These are phyloP conservation scores for Falco cherrug DNA, from an alignment of 2,797 vertebrate species.

Conservation along the genomic window DNA sequence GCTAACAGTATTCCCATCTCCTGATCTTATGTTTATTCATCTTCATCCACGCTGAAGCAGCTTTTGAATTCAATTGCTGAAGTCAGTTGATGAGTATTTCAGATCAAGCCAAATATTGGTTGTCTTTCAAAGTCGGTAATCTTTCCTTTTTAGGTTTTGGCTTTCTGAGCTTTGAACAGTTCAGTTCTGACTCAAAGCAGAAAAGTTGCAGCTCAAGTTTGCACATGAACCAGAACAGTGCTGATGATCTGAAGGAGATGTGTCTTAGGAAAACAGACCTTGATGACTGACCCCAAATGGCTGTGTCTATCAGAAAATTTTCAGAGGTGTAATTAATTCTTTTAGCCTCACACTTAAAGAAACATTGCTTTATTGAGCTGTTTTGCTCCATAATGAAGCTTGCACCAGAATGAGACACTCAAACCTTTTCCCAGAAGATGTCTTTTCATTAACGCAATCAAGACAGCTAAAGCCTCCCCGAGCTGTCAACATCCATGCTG, in stretches of 20 bases:
- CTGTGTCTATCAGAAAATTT: neutral
- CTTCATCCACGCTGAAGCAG: neutral
- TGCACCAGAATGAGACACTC: neutral
- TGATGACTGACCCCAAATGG: neutral
- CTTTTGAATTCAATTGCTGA: neutral
- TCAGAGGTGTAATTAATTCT: neutral
- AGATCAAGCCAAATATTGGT: neutral
- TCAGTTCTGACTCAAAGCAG: neutral
- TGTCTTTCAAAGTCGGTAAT: neutral
- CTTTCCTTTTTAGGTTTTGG: neutral
- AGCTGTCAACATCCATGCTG: neutral
- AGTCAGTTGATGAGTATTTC: neutral
- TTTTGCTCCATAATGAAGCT: neutral
- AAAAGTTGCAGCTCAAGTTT: neutral
- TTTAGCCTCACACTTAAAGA: neutral
- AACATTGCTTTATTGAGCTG: neutral
- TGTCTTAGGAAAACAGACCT: neutral
- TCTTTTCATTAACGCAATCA: neutral
- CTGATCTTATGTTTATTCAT: neutral
- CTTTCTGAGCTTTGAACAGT: neutral
- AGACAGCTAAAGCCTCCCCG: neutral
- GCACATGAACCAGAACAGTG: neutral
- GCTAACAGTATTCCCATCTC: neutral
- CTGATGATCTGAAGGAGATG: neutral
- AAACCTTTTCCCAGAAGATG: neutral